Base-by-base conservation (phyloP, 2,113 vertebrate genomes). In the Meles meles region DNA sequence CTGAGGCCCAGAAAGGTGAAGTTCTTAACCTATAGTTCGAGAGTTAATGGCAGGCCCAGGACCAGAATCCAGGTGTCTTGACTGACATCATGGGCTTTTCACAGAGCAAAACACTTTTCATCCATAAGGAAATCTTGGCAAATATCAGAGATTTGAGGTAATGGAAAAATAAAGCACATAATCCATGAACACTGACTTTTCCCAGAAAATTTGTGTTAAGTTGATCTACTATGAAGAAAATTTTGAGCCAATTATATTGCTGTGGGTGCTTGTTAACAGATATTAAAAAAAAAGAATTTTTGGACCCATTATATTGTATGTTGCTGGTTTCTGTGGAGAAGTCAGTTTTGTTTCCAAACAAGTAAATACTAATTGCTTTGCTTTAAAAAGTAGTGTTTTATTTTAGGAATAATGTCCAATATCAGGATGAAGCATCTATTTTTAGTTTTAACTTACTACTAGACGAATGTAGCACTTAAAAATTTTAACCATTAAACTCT, bases 151-250 rank as follows among this genome's bases (percentile, higher is more conserved):
- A 74, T 14, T 72, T 94, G 82, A 96, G 21, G n/a, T 94, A 93
- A 93, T 96, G 90, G 74, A 87, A 96, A 97, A 92, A 83, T 10
- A 89, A 11, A 88, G 18, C 52, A 80, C 94, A 31, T 71, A 63
- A 92, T 87, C 82, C 39, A 79, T 90, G 44, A 59, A 84, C 12
- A 52, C 23, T 49, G 92, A 47, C 23, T 49, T 93, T 31, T 87
- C 15, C 88, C 59, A 90, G 88, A 90, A 82, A 76, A 83, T 65
- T 96, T 81, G 47, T 71, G 65, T 67, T 90, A 90, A 47, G 84
- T 93, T 82, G 57, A 95, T 94, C 69, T 96, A 88, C 55, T 89
- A 47, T 81, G 52, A 92, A 93, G 83, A 96, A 67, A 92, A 90
- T 69, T 77, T 17, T 37, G 13, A 92, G 42, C 61, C 86, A 96